A percentile compares a stretch with the other conserved stretches of the same genome.
Evolutionary conservation across 1,140 invertebrate species (phyloP).

Genomic region (Drosophila novamexicana): DNA sequence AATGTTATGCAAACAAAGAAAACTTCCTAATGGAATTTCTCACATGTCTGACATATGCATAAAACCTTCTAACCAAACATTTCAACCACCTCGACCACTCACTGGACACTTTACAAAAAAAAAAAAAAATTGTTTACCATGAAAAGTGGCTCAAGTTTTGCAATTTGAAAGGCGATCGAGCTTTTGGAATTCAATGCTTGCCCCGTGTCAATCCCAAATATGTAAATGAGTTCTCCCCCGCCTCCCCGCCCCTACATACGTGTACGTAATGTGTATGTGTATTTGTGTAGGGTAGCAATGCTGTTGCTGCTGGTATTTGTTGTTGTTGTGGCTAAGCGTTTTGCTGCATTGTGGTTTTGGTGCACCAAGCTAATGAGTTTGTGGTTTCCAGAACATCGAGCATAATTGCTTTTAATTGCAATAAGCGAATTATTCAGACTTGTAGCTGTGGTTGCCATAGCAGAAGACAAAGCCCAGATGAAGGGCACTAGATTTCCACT

Average conservation of each 20-base stretch:
- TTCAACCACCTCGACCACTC: slow-evolving; percentile 15
- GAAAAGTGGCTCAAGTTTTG: slow-evolving; percentile 31
- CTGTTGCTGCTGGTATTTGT: slow-evolving; percentile 34
- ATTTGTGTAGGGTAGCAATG: slow-evolving; percentile 4
- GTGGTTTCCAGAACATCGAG: slow-evolving; percentile 69
- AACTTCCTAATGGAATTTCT: slow-evolving; percentile 81
- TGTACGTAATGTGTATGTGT: not conserved
- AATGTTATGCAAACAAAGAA: slow-evolving; percentile 81
- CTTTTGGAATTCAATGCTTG: not conserved
- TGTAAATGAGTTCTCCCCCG: slow-evolving; percentile 4
- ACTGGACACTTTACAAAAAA: slow-evolving; percentile 53
- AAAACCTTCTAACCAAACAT: slow-evolving; percentile 77
- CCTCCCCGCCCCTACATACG: not conserved
- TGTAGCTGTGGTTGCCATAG: slow-evolving; percentile 35
- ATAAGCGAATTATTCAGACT: slow-evolving; percentile 79
- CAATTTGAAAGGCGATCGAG: slow-evolving; percentile 37
- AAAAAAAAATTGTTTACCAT: slow-evolving; percentile 41
- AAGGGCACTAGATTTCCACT: not conserved
- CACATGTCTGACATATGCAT: slow-evolving; percentile 80
- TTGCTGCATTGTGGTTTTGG: slow-evolving; percentile 76
- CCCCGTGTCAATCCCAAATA: slow-evolving; percentile 6
- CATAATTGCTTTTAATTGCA: slow-evolving; percentile 83
- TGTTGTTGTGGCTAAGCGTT: slow-evolving; percentile 49
- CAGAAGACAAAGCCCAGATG: not conserved
- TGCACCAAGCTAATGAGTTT: slow-evolving; percentile 81